Evolutionary conservation across 2,888 invertebrate species (phyloP), one percentile per base, ranked within the genome.

Genomic region (Empis stercorea): DNA sequence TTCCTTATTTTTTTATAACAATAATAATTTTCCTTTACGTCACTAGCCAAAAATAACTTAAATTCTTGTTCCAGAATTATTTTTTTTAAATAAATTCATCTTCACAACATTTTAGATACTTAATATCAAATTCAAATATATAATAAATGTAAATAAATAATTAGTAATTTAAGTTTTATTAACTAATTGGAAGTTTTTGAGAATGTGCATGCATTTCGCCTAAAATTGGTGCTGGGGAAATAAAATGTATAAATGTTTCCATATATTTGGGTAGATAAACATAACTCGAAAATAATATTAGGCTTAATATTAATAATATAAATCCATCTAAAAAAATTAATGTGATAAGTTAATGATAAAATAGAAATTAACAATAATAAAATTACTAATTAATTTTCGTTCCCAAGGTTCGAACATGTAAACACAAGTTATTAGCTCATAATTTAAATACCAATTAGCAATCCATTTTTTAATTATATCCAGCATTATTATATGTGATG

Each of bases 251-350:
- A 41, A 67, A 56, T 1, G 61, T 64, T 43, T 63, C 59, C 45
- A 74, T 70, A 54, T 78, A 78, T 44, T 71, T 71, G 2, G 78
- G 78, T 51, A 78, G 63, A 56, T 75, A 78, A 4, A 75, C 65
- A 55, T 70, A 74, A 34, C 75, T 73, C 1, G 76, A 76, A 58
- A 76, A 78, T 13, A 73, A 60, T 27, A 74, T 64, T 53, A 76
- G 70, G 2, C 70, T 64, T 42, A 75, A 55, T 45, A 76, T 66
- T 2, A 72, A 57, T 10, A 73, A 53, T 10, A 76, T 61, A 47
- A 74, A 62, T 38, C 72, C 67, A 65, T 76, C 76, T 72, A 57
- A 27, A 27, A 27, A 27, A n/a, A n/a, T n/a, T n/a, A n/a, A n/a
- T n/a, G n/a, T n/a, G n/a, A n/a, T n/a, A n/a, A n/a, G n/a, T 7